These are phyloP conservation scores for Nymphicus hollandicus DNA, from an alignment of 2,113 vertebrate species.

Conservation along the genomic window DNA sequence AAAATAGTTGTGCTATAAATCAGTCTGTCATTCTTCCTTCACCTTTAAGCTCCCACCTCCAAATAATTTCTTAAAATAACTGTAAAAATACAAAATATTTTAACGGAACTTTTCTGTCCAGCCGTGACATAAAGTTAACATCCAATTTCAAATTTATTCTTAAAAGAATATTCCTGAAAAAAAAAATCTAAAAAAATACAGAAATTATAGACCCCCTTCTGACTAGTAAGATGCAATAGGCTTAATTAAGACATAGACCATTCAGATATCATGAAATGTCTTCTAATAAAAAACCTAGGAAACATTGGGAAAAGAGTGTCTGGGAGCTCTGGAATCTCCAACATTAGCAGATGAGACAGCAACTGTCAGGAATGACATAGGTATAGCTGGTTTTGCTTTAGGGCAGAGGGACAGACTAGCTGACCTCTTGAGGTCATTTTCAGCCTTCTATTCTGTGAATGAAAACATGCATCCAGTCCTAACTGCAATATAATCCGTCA, in stretches of 20 bases:
- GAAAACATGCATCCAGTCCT: background rate
- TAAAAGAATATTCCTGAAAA: background rate
- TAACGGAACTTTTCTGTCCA: background rate
- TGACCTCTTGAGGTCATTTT: background rate
- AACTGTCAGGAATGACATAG: background rate
- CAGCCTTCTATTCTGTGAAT: background rate
- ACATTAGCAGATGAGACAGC: background rate
- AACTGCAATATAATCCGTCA: background rate
- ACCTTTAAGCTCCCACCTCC: background rate
- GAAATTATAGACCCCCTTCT: background rate
- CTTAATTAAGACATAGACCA: background rate
- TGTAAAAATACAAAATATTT: background rate
- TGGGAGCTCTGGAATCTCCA: background rate
- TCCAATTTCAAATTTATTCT: fast-evolving
- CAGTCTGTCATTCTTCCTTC: background rate
- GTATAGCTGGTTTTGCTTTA: background rate
- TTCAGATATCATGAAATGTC: background rate
- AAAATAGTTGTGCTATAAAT: background rate
- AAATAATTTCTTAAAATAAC: background rate
- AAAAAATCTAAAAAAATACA: background rate
- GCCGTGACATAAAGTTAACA: background rate
- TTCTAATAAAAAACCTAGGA: background rate
- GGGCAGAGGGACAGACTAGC: background rate
- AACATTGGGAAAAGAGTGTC: background rate
- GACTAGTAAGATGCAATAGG: background rate